Base-by-base conservation (phyloP, 2,113 vertebrate genomes). In the Abramis brama region DNA sequence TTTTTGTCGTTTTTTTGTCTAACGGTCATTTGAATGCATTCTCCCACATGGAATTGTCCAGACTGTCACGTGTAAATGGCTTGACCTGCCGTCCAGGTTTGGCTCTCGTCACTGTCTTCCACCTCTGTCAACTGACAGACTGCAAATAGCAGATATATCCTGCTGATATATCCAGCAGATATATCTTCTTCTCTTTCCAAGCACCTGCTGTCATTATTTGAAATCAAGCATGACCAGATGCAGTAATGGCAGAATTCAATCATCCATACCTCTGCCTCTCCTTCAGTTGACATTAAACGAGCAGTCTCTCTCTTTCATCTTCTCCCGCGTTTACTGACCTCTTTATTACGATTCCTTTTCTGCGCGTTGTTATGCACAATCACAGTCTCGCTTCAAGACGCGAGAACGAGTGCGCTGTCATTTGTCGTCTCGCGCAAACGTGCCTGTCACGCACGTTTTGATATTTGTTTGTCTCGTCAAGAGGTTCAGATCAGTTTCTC, bases 211-310 rank as follows among this genome's bases (percentile, higher is more conserved):
- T 86, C 79, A 85, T 81, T 88, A 83, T 82, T 88, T 73, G 66
- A 91, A 86, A 89, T 88, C 88, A 87, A 87, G 83, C 87, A 84
- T 86, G 86, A 85, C 86, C 77, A 87, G 86, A 91, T 52, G 64
- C 64, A 66, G 76, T 89, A 88, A 88, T 88, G 83, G 79, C 47
- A 43, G 85, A 88, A 88, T 87, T 89, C 86, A 90, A 68, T 85
- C 87, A 87, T 88, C 85, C 86, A 64, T 88, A 52, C 70, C 7
- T 70, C 84, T 64, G 83, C 62, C 80, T 88, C 70, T 90, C 86
- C 88, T 88, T 90, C 86, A 86, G 66, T 50, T 86, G 87, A 88
- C 89, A 84, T 86, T 76, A 83, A 88, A 84, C 70, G 70, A 88
- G 76, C 76, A 75, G 86, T 75, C 85, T 81, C 75, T 83, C 68